A percentile compares a stretch with the other conserved stretches of the same genome.
phyloP scores from a whole-genome alignment of 2,113 vertebrate species.

The Chaetura pelagica region DNA sequence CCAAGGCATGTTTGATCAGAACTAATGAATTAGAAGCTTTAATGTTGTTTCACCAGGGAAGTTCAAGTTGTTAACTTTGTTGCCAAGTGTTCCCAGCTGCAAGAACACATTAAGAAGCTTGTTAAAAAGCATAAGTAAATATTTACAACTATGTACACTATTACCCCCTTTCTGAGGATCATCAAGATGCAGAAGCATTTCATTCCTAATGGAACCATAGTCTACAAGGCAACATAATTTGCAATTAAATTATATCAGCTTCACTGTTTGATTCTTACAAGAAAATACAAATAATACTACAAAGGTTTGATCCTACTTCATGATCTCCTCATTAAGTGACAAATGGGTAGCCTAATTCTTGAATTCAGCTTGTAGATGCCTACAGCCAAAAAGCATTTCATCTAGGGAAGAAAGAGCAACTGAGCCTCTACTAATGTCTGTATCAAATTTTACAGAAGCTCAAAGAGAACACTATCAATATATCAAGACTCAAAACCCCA shows the following conservation, averaged over 20 bases:
- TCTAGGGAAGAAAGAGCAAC: not conserved
- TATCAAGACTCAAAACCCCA: not conserved
- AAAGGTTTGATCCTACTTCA: not conserved
- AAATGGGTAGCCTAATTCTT: not conserved
- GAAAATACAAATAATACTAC: not conserved
- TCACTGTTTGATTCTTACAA: not conserved
- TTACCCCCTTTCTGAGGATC: not conserved
- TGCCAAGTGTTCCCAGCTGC: not conserved
- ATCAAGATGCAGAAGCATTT: not conserved
- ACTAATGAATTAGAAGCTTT: not conserved
- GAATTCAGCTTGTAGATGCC: not conserved
- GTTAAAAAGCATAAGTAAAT: conserved; percentile 31
- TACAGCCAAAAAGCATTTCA: not conserved
- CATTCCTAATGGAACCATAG: not conserved
- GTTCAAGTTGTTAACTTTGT: not conserved
- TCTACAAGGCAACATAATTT: not conserved
- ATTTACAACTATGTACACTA: conserved; percentile 2
- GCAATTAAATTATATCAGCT: not conserved
- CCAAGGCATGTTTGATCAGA: not conserved
- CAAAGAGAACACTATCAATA: not conserved
- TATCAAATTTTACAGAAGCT: not conserved
- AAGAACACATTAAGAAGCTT: not conserved
- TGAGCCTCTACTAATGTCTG: not conserved
- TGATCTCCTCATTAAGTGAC: not conserved
- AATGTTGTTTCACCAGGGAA: not conserved